A percentile compares a stretch with the other conserved stretches of the same genome.
phyloP scores from a whole-genome alignment of 1,140 invertebrate species.

The Wasmannia auropunctata region DNA sequence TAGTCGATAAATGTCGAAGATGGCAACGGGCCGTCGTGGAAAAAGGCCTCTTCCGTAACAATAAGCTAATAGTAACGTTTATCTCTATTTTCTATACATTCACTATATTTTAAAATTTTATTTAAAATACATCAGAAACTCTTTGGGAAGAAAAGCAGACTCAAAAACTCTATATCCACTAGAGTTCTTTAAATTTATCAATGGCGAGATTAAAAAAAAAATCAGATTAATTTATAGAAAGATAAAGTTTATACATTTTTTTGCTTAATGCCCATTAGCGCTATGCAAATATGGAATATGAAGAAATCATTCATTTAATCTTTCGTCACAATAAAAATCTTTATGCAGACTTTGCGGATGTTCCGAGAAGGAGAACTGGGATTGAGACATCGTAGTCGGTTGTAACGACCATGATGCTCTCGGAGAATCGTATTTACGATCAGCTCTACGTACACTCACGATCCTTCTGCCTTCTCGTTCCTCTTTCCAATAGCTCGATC shows the following conservation, averaged over 20 bases:
- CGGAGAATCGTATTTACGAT: constrained; percentile 71
- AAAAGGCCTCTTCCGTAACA: not conserved
- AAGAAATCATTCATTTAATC: constrained; percentile 6
- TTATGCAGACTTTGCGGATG: constrained; percentile 29
- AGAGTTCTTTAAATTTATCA: not conserved
- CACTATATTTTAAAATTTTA: not conserved
- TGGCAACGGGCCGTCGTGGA: not conserved
- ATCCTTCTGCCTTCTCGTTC: constrained; percentile 23
- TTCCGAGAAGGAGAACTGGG: constrained; percentile 64
- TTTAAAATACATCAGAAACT: not conserved
- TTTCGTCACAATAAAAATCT: constrained; percentile 40
- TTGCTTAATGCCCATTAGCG: not conserved
- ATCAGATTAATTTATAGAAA: not conserved
- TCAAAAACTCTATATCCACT: too few relatives aligned
- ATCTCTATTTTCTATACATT: not conserved
- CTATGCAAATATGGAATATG: not conserved
- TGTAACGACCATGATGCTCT: constrained; percentile 70
- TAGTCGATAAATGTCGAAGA: constrained; percentile 20
- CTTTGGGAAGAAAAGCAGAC: too few relatives aligned
- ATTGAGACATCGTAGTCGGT: constrained; percentile 70
- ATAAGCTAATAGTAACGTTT: constrained; percentile 9
- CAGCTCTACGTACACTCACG: constrained; percentile 65
- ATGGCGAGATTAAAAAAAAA: not conserved
- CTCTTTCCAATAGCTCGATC: constrained; percentile 12
- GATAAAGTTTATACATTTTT: not conserved